Conservation (phyloP, 2,113 vertebrate genomes). For the Pollimyrus isidori region DNA sequence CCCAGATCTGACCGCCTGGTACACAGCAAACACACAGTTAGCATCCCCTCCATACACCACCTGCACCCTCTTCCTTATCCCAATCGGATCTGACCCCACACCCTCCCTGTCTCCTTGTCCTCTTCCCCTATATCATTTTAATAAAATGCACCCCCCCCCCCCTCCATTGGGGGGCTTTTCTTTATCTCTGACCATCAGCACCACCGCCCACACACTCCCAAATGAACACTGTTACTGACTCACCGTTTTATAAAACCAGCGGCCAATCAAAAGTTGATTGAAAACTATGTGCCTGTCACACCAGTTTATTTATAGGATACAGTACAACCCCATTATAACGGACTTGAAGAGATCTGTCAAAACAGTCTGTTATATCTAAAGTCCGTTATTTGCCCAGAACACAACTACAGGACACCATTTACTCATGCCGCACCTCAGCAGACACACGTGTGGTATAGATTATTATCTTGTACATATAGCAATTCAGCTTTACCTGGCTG, state of each 20-base stretch:
- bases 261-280: not conserved
- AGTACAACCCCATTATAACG: too few species aligned
- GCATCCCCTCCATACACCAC: not conserved
- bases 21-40: not conserved
- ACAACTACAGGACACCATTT: too few species aligned
- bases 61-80: not conserved
- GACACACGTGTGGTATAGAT: too few species aligned
- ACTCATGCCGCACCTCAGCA: too few species aligned
- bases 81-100: not conserved
- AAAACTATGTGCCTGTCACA: not conserved
- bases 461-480: too few species aligned
- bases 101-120: not conserved
- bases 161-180: not conserved
- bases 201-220: not conserved
- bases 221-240: not conserved
- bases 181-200: not conserved
- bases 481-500: too few species aligned
- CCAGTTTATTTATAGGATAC: not conserved
- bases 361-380: too few species aligned
- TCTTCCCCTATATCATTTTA: not conserved
- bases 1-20: not conserved
- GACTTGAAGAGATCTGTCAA: too few species aligned
- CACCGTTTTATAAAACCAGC: not conserved
- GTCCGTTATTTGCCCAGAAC: too few species aligned
- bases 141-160: not conserved